Evolutionary conservation across 2,888 invertebrate species (phyloP).

Genomic region (Magallana nippona): DNA sequence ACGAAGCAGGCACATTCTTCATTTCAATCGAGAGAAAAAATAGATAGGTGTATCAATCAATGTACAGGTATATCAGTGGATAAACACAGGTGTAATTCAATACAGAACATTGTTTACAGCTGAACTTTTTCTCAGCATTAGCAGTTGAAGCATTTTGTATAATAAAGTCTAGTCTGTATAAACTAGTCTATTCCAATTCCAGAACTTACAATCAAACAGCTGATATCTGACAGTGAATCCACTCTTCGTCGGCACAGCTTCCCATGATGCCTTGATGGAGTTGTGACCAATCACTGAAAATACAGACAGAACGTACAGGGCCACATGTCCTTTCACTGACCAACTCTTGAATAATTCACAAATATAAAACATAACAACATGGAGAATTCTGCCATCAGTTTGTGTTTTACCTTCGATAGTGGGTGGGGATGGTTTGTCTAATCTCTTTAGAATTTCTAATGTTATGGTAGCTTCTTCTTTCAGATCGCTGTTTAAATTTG

Average conservation of each 20-base stretch:
- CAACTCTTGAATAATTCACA: neutral
- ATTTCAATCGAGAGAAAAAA: too few relatives aligned
- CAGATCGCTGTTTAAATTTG: slow-evolving; percentile 71
- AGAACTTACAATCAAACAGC: slow-evolving; percentile 71
- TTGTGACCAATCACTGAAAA: slow-evolving; percentile 63
- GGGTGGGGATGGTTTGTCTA: slow-evolving; percentile 74
- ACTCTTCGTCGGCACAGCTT: slow-evolving; percentile 72
- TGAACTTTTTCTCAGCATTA: neutral
- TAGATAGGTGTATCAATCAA: too few relatives aligned
- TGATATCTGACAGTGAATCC: slow-evolving; percentile 75
- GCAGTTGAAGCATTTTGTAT: neutral
- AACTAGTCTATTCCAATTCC: neutral
- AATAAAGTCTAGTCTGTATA: neutral
- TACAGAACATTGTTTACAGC: too few relatives aligned
- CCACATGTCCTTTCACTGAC: neutral
- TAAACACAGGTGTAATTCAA: too few relatives aligned
- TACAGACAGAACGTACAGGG: neutral
- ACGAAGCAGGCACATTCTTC: too few relatives aligned
- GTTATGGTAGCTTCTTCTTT: slow-evolving; percentile 76
- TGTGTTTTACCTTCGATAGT: slow-evolving; percentile 67
- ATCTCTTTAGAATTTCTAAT: slow-evolving; percentile 75
- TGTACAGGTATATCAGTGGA: too few relatives aligned
- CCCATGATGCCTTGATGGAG: slow-evolving; percentile 66
- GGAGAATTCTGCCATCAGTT: neutral
- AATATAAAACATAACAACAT: neutral